These are phyloP conservation scores for Drosophila busckii DNA, from an alignment of 1,140 invertebrate species.

Conservation along the genomic window DNA sequence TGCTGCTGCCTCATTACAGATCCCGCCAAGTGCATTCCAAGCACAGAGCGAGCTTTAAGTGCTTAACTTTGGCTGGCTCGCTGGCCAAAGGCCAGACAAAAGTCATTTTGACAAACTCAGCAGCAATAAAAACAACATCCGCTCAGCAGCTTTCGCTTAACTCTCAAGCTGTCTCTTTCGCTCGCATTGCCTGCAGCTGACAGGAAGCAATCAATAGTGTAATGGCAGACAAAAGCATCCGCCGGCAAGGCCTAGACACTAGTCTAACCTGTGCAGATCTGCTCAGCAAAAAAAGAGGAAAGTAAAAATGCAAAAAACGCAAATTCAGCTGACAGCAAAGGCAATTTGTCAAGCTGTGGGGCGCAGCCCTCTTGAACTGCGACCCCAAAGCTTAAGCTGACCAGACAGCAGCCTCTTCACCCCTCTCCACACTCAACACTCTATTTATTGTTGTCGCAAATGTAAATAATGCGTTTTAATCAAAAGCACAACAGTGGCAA, in stretches of 20 bases:
- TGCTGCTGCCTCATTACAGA: no score
- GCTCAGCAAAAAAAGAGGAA: conserved; percentile 1
- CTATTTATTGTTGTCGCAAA: conserved; percentile 37
- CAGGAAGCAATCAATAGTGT: conserved; percentile 78
- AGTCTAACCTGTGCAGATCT: conserved; percentile 10
- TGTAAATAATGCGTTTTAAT: conserved; percentile 74
- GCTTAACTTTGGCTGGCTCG: conserved; percentile 7
- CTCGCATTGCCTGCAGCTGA: conserved; percentile 49
- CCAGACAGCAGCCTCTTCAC: neutral
- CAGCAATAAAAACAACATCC: conserved; percentile 52
- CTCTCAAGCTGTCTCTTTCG: neutral
- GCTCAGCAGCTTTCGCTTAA: conserved; percentile 46
- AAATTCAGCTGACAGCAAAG: no score
- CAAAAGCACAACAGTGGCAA: conserved; percentile 55
- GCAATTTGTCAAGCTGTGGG: conserved; percentile 65
- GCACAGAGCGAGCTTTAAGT: no score
- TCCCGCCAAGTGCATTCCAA: no score
- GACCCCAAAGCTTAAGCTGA: conserved; percentile 12
- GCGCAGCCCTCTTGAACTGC: conserved; percentile 7
- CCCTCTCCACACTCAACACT: neutral
- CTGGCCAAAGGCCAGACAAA: no score
- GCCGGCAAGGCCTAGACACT: conserved; percentile 45
- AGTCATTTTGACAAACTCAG: neutral
- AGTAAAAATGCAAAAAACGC: conserved; percentile 4
- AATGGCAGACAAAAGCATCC: conserved; percentile 75